Conservation (phyloP, 2,797 vertebrate species). For the Euthynnus affinis region DNA sequence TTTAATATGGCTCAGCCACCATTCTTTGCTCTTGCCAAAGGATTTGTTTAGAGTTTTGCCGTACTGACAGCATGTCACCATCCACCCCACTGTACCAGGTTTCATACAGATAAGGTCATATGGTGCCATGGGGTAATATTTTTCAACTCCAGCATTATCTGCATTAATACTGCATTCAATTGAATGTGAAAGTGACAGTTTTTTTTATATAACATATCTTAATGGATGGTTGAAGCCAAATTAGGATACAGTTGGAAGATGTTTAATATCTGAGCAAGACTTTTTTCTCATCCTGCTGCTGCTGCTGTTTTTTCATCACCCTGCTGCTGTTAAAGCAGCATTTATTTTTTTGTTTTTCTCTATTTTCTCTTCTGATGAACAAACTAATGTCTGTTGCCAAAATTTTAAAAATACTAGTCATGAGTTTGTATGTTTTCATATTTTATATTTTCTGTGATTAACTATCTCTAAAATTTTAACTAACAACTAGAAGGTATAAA, state of each 20-base stretch:
- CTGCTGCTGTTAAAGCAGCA: too few relatives aligned
- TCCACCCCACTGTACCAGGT: slow-evolving; percentile 17
- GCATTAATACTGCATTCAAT: background rate
- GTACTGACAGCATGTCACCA: slow-evolving; percentile 42
- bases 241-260: background rate
- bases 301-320: background rate
- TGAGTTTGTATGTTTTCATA: background rate
- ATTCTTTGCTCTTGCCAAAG: slow-evolving; percentile 41
- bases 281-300: too few relatives aligned
- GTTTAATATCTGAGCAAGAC: background rate
- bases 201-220: background rate
- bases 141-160: slow-evolving; percentile 3
- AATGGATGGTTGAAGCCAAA: background rate
- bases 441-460: background rate
- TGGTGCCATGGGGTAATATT: background rate
- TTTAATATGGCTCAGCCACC: slow-evolving; percentile 40
- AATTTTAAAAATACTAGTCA: background rate
- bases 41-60: slow-evolving; percentile 15
- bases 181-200: background rate
- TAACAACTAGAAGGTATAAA: background rate
- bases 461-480: too few relatives aligned
- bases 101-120: slow-evolving; percentile 30
- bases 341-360: too few relatives aligned
- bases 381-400: background rate
- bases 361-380: background rate